Base-by-base conservation (phyloP, 2,113 vertebrate species). In the Hippolais icterina region DNA sequence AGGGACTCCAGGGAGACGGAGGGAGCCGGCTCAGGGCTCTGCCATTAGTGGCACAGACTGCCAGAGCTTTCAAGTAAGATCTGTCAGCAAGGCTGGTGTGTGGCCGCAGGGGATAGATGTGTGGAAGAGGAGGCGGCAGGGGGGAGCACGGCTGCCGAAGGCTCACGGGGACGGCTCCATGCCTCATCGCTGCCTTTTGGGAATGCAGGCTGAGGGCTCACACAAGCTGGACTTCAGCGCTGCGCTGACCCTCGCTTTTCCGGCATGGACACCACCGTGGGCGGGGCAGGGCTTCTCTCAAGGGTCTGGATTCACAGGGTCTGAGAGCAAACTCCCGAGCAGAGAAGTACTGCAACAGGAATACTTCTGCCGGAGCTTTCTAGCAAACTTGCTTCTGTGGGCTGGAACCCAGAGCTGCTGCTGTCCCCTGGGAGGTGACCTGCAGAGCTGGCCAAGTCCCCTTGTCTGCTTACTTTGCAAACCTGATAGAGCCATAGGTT, bases 1-100 rank as follows among this genome's bases (percentile, higher is more conserved):
- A 98, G 98, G 99, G 98, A 98, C 98, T 98, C 98, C 98, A 98
- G 98, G 97, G 98, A 98, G 97, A 97, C 92, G 15, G 96, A 63
- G 79, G 94, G 97, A 97, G 94, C 89, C 87, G 89, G 89, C 98
- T 96, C 94, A 9, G 83, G 94, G 90, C 90, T 97, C 96, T 97
- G 97, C 98, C 97, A 97, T 95, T 75, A 93, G 96, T 85, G 23
- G 92, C 28, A 56, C 76, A 96, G 92, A 44, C 98, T 98, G 97
- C 97, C 96, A 96, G 94, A 87, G 82, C 96, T 96, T 97, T 96
- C 84, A 95, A 97, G 94, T 93, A 89, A 96, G 97, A 95, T 97
- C 97, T 94, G 91, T 94, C 97, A 96, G 90, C 31, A 5, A 83
- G 89, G 86, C 82, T 72, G 86, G 75, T 64, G 88, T 88, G 75